These are phyloP conservation scores for Crotophaga sulcirostris DNA, from an alignment of 2,113 vertebrate species.

Conservation along the genomic window DNA sequence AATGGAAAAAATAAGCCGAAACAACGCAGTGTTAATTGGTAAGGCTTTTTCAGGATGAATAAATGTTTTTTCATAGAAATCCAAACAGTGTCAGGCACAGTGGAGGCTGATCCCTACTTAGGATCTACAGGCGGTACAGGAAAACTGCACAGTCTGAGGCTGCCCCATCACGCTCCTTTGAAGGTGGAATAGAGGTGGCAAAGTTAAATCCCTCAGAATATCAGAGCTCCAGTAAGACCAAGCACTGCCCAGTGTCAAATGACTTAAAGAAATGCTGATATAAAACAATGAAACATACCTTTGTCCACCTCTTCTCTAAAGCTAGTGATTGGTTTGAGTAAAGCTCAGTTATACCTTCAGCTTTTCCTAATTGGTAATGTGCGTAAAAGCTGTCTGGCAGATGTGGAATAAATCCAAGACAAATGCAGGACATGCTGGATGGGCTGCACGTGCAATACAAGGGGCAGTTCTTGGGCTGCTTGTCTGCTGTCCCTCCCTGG, in stretches of 20 bases:
- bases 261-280: neutral
- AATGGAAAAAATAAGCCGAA: neutral
- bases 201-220: neutral
- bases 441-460: neutral
- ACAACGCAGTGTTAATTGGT: neutral
- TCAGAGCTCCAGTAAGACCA: neutral
- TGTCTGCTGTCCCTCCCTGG: neutral
- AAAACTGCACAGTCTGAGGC: neutral
- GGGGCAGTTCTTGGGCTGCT: neutral
- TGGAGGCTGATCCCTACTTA: neutral
- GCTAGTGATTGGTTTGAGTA: neutral
- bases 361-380: neutral
- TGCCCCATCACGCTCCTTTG: neutral
- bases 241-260: neutral
- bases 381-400: constrained; percentile 1
- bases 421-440: neutral
- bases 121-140: neutral
- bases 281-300: neutral
- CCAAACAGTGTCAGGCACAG: neutral
- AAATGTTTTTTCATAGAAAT: neutral
- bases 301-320: neutral
- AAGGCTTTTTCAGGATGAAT: neutral
- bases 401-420: constrained; percentile 37
- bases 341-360: neutral
- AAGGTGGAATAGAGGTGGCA: neutral